A percentile compares a stretch with the other conserved stretches of the same genome.
Evolutionary conservation across 2,888 invertebrate genomes (phyloP).

Genomic region (Orchestes rusci): DNA sequence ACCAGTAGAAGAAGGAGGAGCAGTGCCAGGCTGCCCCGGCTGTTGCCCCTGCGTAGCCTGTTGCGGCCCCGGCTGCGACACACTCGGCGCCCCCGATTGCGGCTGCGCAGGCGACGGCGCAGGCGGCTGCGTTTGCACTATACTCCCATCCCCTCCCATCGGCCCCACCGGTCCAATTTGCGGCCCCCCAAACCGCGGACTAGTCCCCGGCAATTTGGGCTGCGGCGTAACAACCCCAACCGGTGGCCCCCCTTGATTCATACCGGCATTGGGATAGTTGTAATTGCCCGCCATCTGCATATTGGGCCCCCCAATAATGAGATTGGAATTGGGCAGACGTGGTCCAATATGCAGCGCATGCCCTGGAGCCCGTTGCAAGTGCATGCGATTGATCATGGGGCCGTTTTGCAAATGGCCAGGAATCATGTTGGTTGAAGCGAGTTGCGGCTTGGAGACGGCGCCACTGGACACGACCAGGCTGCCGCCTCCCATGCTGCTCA

Average conservation of each 20-base stretch:
- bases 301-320: constrained; percentile 45
- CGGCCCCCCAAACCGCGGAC: constrained; percentile 42
- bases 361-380: constrained; percentile 44
- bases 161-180: constrained; percentile 40
- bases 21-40: constrained; percentile 32
- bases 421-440: constrained; percentile 55
- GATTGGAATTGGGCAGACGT: constrained; percentile 54
- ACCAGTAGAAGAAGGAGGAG: constrained; percentile 44
- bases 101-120: constrained; percentile 73
- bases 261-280: constrained; percentile 52
- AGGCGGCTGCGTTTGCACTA: constrained; percentile 69
- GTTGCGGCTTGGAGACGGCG: constrained; percentile 60
- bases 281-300: constrained; percentile 48
- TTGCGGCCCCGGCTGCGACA: constrained; percentile 51
- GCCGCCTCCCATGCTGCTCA: constrained; percentile 64
- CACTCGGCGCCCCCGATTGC: constrained; percentile 63
- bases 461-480: constrained; percentile 66
- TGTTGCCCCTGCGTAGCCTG: constrained; percentile 43
- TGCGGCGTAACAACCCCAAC: constrained; percentile 51
- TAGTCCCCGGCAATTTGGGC: constrained; percentile 38
- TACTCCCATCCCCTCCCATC: constrained; percentile 53
- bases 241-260: constrained; percentile 43
- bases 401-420: constrained; percentile 69
- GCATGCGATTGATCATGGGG: constrained; percentile 55
- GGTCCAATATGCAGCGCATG: constrained; percentile 47